phyloP scores from a whole-genome alignment of 2,797 vertebrate genomes.

The Gorsachius magnificus region DNA sequence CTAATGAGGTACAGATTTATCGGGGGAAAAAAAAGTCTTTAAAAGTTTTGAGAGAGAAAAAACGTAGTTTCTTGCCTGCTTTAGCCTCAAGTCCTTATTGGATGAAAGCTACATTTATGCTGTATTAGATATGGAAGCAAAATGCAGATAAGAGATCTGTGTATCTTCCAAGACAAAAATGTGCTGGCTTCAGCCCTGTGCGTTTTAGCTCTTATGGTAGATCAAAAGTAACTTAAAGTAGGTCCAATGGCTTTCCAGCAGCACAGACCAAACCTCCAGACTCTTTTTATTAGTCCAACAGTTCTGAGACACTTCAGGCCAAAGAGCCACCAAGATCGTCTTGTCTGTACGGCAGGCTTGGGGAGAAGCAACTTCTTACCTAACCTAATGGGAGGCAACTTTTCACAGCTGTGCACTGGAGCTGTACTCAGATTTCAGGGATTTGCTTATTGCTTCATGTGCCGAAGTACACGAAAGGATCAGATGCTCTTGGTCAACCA shows the following conservation, averaged over 20 bases:
- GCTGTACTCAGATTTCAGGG: neutral
- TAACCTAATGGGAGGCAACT: neutral
- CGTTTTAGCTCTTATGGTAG: neutral
- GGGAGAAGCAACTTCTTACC: neutral
- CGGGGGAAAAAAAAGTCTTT: neutral
- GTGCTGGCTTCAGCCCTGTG: neutral
- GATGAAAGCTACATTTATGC: neutral
- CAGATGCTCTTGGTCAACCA: neutral
- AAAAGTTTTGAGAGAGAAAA: neutral
- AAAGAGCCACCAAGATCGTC: neutral
- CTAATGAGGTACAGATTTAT: constrained; percentile 4
- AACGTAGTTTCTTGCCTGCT: neutral
- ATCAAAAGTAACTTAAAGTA: constrained; percentile 22
- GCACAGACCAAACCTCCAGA: neutral
- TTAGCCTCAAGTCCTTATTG: constrained; percentile 29
- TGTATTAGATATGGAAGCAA: neutral
- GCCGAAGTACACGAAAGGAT: neutral
- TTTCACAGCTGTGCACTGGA: neutral
- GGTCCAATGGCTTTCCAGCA: neutral
- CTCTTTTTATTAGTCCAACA: neutral
- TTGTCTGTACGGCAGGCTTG: neutral
- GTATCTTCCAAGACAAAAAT: neutral
- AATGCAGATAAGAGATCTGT: neutral
- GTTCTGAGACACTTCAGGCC: neutral
- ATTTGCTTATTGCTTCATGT: neutral